Evolutionary conservation across 2,888 invertebrate species (phyloP), one percentile per base, ranked within the genome.

Genomic region (Chymomyza amoena): DNA sequence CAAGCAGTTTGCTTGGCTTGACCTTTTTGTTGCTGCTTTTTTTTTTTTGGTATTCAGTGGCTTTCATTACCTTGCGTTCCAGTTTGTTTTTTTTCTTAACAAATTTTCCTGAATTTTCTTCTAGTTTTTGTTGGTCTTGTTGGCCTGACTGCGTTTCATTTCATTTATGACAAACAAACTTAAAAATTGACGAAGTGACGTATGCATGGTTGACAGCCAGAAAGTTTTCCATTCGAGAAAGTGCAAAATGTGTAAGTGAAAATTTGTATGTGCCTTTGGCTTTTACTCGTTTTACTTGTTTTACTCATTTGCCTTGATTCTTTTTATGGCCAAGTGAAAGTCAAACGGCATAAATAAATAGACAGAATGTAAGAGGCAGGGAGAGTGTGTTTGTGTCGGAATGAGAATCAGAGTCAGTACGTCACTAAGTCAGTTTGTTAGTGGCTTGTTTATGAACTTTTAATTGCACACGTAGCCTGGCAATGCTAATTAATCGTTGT

Each of bases 101-200:
- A 52, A 18, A 18, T 57, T 57, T 57, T 57, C 13, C 32, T 28
- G 15, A 20, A 6, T 28, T n/a, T 25, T 32, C 9, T 32, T 32
- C 32, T 32, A 32, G 25, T 59, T 18, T 15, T 6, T 13, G 18
- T 54, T 54, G 18, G 10, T 54, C 4, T 28, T 57, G 54, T 15
- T 57, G 57, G 57, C 20, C 57, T 28, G 57, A 20, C 18, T 15
- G 25, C 57, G 18, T 25, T 57, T 57, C 73, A 63, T 72, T 84
- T 78, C 78, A 78, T 83, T 84, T 85, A 87, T 83, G 87, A 80
- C 77, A 87, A 85, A 79, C 84, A 77, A 87, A 87, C 72, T 85
- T 87, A 87, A 16, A 60, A 57, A 57, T 57, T 75, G 66, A 20
- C 57, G 57, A 79, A 79, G 69, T 83, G 87, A 87, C 87, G 80